These are phyloP conservation scores for Drosophila pegasa DNA, from an alignment of 2,888 invertebrate species.

Conservation along the genomic window DNA sequence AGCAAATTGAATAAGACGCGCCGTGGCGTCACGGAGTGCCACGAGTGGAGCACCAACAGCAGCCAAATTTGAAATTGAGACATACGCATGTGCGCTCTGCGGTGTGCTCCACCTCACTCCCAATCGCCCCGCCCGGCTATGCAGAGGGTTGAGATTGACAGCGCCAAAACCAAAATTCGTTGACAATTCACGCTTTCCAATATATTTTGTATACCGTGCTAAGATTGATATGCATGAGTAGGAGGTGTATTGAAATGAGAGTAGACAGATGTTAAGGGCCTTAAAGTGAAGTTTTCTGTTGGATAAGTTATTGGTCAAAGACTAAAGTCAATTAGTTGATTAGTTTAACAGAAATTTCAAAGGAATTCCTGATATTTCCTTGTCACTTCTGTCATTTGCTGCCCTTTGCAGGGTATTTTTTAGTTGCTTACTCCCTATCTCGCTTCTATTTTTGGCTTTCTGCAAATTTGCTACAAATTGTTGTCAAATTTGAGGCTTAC, in stretches of 20 bases:
- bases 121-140: neutral
- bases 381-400: neutral
- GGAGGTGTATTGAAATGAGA: neutral
- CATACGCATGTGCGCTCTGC: conserved; percentile 51
- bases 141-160: conserved; percentile 59
- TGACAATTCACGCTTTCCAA: conserved; percentile 19
- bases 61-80: conserved; percentile 75
- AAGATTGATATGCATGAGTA: too few species aligned
- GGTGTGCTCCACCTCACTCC: neutral
- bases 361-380: neutral
- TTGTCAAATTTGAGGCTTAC: conserved; percentile 73
- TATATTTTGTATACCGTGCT: conserved; percentile 9
- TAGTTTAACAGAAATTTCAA: neutral
- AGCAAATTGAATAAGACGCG: conserved; percentile 44
- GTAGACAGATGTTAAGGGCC: neutral
- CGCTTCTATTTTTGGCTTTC: conserved; percentile 16
- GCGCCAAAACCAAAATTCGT: conserved; percentile 47
- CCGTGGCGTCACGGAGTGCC: conserved; percentile 46
- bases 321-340: neutral
- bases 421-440: neutral
- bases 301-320: neutral
- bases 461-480: conserved; percentile 69
- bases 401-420: neutral
- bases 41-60: conserved; percentile 42
- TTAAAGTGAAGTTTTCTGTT: neutral